Conservation (phyloP, 2,888 invertebrate genomes). For the Pristionchus fissidentatus region DNA sequence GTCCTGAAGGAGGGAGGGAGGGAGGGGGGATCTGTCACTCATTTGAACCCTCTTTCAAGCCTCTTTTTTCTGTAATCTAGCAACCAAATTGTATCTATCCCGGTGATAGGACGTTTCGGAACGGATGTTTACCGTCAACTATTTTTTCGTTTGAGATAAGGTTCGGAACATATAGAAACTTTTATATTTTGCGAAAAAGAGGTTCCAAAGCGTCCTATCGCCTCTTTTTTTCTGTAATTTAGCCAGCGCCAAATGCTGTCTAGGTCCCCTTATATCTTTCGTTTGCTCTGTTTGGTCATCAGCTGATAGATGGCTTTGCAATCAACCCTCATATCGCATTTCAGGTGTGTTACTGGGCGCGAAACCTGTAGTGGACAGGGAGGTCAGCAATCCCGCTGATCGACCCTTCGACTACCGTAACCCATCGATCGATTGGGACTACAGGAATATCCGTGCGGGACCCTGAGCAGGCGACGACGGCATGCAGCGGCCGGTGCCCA, state of each 20-base stretch:
- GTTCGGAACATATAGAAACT: too few species aligned
- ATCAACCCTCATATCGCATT: neutral
- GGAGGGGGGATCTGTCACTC: slow-evolving; percentile 5
- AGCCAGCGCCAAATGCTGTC: neutral
- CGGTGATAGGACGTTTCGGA: too few species aligned
- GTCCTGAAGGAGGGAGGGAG: too few species aligned
- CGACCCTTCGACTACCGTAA: slow-evolving; percentile 17
- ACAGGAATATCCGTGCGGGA: too few species aligned
- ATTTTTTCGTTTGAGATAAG: too few species aligned
- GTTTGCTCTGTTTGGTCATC: neutral
- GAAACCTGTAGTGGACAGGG: neutral
- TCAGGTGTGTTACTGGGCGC: neutral
- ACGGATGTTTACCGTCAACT: too few species aligned
- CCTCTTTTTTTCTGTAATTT: neutral
- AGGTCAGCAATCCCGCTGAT: neutral
- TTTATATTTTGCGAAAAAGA: too few species aligned
- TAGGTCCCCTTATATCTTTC: neutral
- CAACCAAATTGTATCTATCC: too few species aligned
- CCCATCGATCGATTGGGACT: neutral
- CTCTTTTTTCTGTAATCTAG: too few species aligned
- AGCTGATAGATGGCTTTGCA: too few species aligned
- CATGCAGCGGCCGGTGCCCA: slow-evolving; percentile 42
- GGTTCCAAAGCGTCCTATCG: neutral
- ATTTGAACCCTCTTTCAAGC: neutral
- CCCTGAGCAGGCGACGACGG: too few species aligned